A percentile compares a stretch with the other conserved stretches of the same genome.
These are phyloP conservation scores for Octomys mimax DNA, from an alignment of 2,797 vertebrate genomes.

Conservation along the genomic window DNA sequence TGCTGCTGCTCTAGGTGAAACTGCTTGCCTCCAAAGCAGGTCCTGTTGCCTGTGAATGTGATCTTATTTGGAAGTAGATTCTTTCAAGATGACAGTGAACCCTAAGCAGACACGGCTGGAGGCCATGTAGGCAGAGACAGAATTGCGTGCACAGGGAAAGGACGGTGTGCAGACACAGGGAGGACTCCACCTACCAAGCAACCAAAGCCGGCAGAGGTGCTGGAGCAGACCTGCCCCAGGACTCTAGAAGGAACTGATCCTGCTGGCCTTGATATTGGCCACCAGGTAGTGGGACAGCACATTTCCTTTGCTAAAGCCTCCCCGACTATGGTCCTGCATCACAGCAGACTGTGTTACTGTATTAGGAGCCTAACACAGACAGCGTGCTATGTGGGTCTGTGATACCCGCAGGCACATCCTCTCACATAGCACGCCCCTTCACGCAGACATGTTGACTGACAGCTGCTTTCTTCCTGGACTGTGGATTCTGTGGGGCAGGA, in stretches of 20 bases:
- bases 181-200: background rate
- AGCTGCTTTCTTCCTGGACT: background rate
- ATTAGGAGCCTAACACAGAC: background rate
- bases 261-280: background rate
- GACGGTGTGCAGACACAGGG: background rate
- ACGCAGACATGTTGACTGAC: fast-evolving
- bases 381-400: background rate
- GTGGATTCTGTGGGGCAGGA: background rate
- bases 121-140: background rate
- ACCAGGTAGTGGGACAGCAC: too few species aligned
- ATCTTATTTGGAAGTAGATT: background rate
- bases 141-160: background rate
- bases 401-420: background rate
- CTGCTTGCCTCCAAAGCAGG: too few species aligned
- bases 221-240: background rate
- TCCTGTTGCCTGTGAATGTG: background rate
- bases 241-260: background rate
- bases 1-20: background rate
- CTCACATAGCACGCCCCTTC: background rate
- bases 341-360: too few species aligned
- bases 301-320: background rate
- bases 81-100: background rate
- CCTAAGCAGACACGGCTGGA: too few species aligned
- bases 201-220: background rate
- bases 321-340: background rate